Percentiles rank a stretch among this genome's conserved stretches.
These are phyloP conservation scores for Pachyuromys duprasi DNA, from an alignment of 2,797 vertebrate species.

Conservation along the genomic window DNA sequence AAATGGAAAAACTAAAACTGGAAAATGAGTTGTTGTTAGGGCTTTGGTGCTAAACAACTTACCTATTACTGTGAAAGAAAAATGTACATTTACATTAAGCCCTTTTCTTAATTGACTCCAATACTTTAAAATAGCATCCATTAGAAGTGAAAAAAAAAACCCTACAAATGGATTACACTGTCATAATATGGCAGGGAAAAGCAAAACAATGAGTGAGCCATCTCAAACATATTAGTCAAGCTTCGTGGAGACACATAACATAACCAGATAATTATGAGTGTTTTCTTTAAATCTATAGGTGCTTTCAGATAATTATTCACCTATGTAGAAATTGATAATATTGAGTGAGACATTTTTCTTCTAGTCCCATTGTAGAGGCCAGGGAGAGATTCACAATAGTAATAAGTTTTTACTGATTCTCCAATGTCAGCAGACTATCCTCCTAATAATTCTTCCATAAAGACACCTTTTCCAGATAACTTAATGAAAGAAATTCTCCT, in stretches of 20 bases:
- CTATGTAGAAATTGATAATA: background rate
- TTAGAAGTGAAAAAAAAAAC: conserved; percentile 18
- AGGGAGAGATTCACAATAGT: background rate
- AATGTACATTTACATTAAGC: accelerated
- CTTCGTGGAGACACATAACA: background rate
- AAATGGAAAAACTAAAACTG: background rate
- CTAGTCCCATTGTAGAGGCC: background rate
- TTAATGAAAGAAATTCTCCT: background rate
- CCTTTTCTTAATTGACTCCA: background rate
- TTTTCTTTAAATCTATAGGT: background rate
- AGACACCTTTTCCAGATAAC: background rate
- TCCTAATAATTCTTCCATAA: background rate
- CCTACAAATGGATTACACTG: background rate
- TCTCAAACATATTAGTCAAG: conserved; percentile 29
- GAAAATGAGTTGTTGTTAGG: background rate
- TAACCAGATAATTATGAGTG: background rate
- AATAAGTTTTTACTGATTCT: background rate
- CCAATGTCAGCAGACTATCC: background rate
- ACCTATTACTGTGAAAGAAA: background rate
- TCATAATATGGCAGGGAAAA: background rate
- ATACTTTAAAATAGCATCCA: background rate
- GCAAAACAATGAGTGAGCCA: conserved; percentile 1
- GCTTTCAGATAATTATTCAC: background rate
- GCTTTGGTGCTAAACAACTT: background rate
- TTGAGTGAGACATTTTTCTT: background rate